Conservation (phyloP, 2,888 invertebrate genomes). For the Brachycybe producta region DNA sequence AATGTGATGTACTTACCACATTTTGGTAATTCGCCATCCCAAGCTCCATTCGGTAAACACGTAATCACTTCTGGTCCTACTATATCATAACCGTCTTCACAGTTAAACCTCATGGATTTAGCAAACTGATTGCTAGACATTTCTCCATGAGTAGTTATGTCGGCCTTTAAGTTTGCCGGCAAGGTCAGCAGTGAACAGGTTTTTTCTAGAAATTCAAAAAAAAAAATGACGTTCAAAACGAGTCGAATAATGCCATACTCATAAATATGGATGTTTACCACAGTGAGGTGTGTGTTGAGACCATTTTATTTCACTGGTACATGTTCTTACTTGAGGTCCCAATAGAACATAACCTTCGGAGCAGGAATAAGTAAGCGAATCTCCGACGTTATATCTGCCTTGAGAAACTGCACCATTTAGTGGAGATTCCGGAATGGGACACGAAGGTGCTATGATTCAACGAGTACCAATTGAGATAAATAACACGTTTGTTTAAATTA, state of each 20-base stretch:
- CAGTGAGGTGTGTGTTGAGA: conserved; percentile 10
- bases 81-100: background rate
- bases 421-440: conserved; percentile 1
- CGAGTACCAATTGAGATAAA: background rate
- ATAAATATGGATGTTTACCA: conserved; percentile 7
- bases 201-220: conserved; percentile 5
- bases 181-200: conserved; percentile 4
- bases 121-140: background rate
- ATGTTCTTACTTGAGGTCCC: background rate
- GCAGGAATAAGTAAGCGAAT: conserved; percentile 9
- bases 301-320: conserved; percentile 7
- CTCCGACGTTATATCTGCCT: background rate
- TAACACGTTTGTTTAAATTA: background rate
- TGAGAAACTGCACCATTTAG: conserved; percentile 8
- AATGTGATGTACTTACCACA: conserved; percentile 15
- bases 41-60: conserved; percentile 9
- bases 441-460: conserved; percentile 5
- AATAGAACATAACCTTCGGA: conserved; percentile 2
- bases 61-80: conserved; percentile 4
- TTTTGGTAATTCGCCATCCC: conserved; percentile 8
- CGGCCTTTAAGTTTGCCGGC: background rate
- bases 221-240: background rate
- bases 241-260: background rate
- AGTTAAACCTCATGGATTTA: conserved; percentile 4
- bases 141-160: background rate